Conservation (phyloP, 2,888 invertebrate species). For the Phyllotreta striolata region DNA sequence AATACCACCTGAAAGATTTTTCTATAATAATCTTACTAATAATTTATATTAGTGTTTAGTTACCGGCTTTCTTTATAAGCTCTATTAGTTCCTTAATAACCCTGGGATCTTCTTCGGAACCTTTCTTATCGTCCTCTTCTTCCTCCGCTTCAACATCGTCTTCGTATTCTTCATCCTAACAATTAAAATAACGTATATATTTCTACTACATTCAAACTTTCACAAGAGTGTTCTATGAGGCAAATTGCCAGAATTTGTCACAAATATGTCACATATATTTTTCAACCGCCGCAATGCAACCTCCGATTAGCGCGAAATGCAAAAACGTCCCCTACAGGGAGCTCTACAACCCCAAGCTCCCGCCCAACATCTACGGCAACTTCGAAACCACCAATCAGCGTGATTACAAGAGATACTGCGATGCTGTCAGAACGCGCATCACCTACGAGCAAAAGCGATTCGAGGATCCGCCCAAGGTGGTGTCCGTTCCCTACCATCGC, state of each 20-base stretch:
- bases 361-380: constrained; percentile 49
- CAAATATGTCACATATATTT: no score
- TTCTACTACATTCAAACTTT: background rate
- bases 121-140: constrained; percentile 64
- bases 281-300: no score
- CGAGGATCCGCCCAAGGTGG: constrained; percentile 42
- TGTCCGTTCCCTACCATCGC: constrained; percentile 33
- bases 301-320: constrained; percentile 31
- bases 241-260: no score
- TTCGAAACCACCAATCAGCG: constrained; percentile 50
- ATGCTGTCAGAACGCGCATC: constrained; percentile 28
- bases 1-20: constrained; percentile 71
- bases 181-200: constrained; percentile 7
- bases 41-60: constrained; percentile 47
- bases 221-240: no score
- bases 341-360: constrained; percentile 47
- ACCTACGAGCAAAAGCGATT: constrained; percentile 40
- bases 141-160: constrained; percentile 61
- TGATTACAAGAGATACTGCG: constrained; percentile 49
- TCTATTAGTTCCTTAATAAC: constrained; percentile 86
- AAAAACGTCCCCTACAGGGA: constrained; percentile 26
- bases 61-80: constrained; percentile 84
- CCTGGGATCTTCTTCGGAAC: constrained; percentile 74
- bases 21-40: background rate
- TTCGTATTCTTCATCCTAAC: constrained; percentile 41